A percentile compares a stretch with the other conserved stretches of the same genome.
These are phyloP conservation scores for Epirrhoe tristata DNA, from an alignment of 2,888 invertebrate species.

Conservation along the genomic window DNA sequence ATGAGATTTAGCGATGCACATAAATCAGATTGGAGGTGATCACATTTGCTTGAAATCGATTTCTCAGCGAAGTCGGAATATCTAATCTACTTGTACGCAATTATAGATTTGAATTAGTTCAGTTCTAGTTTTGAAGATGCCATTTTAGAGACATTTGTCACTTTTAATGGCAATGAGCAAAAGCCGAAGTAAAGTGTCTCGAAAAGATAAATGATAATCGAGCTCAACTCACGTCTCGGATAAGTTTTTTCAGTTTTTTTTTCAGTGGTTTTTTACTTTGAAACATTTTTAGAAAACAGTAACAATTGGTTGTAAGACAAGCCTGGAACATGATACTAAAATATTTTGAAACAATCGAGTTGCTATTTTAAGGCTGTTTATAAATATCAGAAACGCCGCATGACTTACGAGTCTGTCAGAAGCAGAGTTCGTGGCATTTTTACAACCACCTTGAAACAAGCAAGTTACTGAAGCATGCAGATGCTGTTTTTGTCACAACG, in stretches of 20 bases:
- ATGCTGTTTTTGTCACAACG: slow-evolving; percentile 2
- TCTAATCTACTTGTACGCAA: no score
- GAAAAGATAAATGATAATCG: no score
- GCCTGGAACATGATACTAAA: neutral
- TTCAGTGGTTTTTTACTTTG: no score
- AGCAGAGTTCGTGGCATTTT: slow-evolving; percentile 61
- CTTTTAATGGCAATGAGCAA: no score
- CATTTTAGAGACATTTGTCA: no score
- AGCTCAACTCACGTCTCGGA: no score
- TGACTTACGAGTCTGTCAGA: slow-evolving; percentile 60
- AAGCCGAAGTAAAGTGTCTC: no score
- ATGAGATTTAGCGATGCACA: slow-evolving; percentile 18
- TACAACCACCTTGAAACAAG: slow-evolving; percentile 58
- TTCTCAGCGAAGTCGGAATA: neutral
- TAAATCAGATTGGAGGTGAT: slow-evolving; percentile 11
- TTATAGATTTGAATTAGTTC: no score
- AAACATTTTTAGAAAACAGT: no score
- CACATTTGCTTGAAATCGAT: neutral
- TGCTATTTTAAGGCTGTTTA: slow-evolving; percentile 25
- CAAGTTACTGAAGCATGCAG: slow-evolving; percentile 51
- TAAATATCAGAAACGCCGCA: slow-evolving; percentile 52
- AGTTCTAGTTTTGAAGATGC: no score
- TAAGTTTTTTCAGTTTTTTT: no score
- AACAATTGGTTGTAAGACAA: neutral
- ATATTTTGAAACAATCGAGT: neutral